These are phyloP conservation scores for Bubalus kerabau DNA, from an alignment of 2,113 vertebrate genomes.

Conservation along the genomic window DNA sequence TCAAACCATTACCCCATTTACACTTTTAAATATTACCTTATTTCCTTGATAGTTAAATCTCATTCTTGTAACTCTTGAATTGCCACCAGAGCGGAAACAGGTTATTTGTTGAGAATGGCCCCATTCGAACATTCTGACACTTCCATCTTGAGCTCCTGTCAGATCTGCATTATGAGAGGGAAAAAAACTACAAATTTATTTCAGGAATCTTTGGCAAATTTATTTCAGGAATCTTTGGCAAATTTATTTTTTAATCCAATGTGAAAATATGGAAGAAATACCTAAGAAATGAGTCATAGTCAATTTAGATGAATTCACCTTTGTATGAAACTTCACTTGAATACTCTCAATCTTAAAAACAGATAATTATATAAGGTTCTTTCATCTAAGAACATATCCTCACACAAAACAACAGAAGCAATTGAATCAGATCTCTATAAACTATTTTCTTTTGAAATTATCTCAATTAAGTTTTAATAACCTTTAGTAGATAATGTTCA, in stretches of 20 bases:
- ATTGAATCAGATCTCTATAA: background rate
- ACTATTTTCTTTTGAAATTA: constrained; percentile 29
- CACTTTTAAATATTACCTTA: constrained; percentile 83
- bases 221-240: constrained; percentile 4
- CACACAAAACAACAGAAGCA: background rate
- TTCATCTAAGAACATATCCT: constrained; percentile 13
- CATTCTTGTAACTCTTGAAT: constrained; percentile 94
- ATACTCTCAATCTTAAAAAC: background rate
- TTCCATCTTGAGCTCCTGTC: constrained; percentile 97
- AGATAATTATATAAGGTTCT: background rate
- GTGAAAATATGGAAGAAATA: constrained; percentile 20
- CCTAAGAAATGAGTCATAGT: background rate
- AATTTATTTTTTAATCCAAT: background rate
- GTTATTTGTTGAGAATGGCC: constrained; percentile 97
- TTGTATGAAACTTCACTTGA: constrained; percentile 31
- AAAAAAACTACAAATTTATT: constrained; percentile 7
- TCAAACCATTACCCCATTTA: background rate
- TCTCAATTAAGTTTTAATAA: background rate
- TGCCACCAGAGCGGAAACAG: constrained; percentile 95
- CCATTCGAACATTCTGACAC: constrained; percentile 99
- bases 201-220: background rate
- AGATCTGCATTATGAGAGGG: constrained; percentile 83
- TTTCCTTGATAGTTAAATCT: constrained; percentile 98
- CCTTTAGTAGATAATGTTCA: constrained; percentile 19
- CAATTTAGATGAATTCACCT: constrained; percentile 33